A percentile compares a stretch with the other conserved stretches of the same genome.
These are phyloP conservation scores for Aleiodes testaceus DNA, from an alignment of 2,888 invertebrate species.

Conservation along the genomic window DNA sequence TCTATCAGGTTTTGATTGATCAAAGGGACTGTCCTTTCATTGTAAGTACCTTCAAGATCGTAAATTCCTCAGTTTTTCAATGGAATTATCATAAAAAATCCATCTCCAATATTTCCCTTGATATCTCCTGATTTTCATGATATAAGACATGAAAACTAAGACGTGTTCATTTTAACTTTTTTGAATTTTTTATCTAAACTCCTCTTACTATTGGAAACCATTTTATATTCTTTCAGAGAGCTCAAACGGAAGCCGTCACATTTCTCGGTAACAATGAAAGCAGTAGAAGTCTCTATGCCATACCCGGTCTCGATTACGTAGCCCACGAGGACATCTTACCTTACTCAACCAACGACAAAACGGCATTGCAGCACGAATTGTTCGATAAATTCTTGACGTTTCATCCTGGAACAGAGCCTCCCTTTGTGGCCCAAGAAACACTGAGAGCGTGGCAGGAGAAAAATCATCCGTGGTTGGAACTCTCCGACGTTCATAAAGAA, in stretches of 20 bases:
- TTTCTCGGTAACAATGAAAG: conserved; percentile 97
- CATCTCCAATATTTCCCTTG: too few species aligned
- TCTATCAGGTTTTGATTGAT: conserved; percentile 98
- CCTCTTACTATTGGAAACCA: conserved; percentile 25
- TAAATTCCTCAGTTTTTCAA: not conserved
- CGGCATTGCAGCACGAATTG: conserved; percentile 94
- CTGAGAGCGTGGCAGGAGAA: conserved; percentile 96
- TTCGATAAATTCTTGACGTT: conserved; percentile 95
- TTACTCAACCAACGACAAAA: conserved; percentile 89
- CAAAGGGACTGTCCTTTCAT: conserved; percentile 97
- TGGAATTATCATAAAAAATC: not conserved
- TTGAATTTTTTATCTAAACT: too few species aligned
- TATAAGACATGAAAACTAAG: too few species aligned
- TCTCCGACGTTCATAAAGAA: conserved; percentile 97
- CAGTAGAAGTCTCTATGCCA: conserved; percentile 94
- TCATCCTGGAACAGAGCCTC: conserved; percentile 88
- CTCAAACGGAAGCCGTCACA: conserved; percentile 98
- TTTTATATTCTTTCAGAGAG: conserved; percentile 78
- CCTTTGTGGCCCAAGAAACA: conserved; percentile 91
- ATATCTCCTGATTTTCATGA: too few species aligned
- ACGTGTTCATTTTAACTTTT: too few species aligned
- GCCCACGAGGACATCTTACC: conserved; percentile 98
- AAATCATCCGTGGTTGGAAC: conserved; percentile 96
- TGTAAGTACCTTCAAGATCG: conserved; percentile 77
- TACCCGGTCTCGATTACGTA: conserved; percentile 98